Conservation (phyloP, 1,140 invertebrate genomes). For the Goniozus legneri region DNA sequence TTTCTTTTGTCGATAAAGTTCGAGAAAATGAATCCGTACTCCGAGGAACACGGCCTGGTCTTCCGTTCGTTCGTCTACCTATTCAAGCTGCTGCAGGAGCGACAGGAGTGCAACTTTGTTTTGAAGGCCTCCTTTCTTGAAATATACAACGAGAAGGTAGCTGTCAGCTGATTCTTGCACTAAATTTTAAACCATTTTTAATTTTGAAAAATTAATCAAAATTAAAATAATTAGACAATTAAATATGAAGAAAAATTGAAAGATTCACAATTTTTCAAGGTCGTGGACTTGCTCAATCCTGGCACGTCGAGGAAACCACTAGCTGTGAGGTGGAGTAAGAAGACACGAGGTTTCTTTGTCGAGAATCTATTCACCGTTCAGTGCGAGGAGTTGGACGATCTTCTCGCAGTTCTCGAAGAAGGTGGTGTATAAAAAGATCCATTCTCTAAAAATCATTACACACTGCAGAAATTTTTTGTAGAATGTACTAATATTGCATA, state of each 20-base stretch:
- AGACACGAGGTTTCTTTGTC: conserved; percentile 87
- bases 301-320: conserved; percentile 76
- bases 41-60: conserved; percentile 77
- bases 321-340: conserved; percentile 89
- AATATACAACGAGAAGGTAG: conserved; percentile 94
- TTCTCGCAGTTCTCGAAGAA: conserved; percentile 91
- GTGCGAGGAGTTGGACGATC: conserved; percentile 90
- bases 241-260: no score
- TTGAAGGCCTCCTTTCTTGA: conserved; percentile 92
- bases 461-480: background rate
- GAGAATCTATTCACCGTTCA: conserved; percentile 94
- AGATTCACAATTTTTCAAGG: no score
- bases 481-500: no score
- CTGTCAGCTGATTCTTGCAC: no score
- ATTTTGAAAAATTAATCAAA: no score
- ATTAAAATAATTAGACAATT: no score
- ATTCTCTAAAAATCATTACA: no score
- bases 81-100: conserved; percentile 76
- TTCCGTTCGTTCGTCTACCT: conserved; percentile 88
- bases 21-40: conserved; percentile 61
- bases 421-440: conserved; percentile 55
- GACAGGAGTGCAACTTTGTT: conserved; percentile 76
- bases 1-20: conserved; percentile 55
- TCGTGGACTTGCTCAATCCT: conserved; percentile 91
- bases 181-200: no score